Evolutionary conservation across 2,888 invertebrate species (phyloP), one percentile per base, ranked within the genome.

Genomic region (Abrostola triplasia): DNA sequence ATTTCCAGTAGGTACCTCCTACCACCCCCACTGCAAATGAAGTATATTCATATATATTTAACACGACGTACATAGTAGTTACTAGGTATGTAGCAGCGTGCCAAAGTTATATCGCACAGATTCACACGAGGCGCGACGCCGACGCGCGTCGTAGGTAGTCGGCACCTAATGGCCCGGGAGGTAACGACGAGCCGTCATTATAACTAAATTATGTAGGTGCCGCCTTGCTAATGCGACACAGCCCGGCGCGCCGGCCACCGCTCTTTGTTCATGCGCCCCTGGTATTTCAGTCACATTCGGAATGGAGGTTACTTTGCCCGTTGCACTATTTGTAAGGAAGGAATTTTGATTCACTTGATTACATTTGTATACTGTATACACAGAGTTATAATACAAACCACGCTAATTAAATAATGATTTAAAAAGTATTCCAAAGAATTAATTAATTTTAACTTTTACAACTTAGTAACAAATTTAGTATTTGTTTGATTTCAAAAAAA

Each of bases 131-230:
- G 65, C 65, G 77, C 75, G 72, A 70, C 66, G 66, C 76, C 56
- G 67, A 62, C 67, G 61, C 65, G 44, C 76, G 67, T 70, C 73
- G 77, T 76, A 80, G 79, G 79, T 73, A 72, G 79, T 78, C 78
- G 72, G 73, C 78, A 81, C 81, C 82, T 86, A 87, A 86, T 86
- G 85, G 85, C 80, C 80, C 79, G 72, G 77, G 84, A 84, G 84
- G 85, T 84, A 85, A 86, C 84, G 84, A 87, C 83, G 82, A 77
- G 82, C 81, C 83, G 84, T 88, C 89, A 90, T 90, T 90, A 90
- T 88, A 88, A 86, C 88, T 89, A 85, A 88, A 90, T 90, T 89
- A 89, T 87, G 88, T 87, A 87, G 83, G 87, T 85, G 84, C 82
- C 79, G 81, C 80, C 79, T 81, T 83, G 84, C 84, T 87, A 88